Evolutionary conservation across 1,140 invertebrate species (phyloP), one percentile per base, ranked within the genome.

Genomic region (Drosophila takahashii): DNA sequence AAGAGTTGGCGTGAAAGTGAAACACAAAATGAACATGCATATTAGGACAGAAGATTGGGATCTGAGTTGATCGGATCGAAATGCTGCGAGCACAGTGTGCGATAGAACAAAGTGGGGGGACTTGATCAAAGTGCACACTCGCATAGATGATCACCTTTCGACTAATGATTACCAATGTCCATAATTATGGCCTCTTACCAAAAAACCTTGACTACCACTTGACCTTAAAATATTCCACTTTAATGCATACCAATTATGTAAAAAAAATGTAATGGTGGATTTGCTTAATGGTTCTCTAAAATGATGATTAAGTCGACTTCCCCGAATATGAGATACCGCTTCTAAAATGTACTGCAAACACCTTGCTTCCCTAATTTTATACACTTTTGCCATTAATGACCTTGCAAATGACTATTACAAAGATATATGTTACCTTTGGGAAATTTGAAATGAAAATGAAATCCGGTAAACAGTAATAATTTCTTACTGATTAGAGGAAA

Each of bases 1-100:
- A 13, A 36, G 48, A 51, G 26, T 62, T 71, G 44, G 48, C 69
- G 59, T 83, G 64, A 79, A 75, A 83, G 56, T 64, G 75, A 39
- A 71, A 85, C 71, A 84, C 41, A 76, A 83, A 83, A 77, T 79
- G 65, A 72, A 34, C 32, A 72, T 52, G 66, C 22, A 52, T 27
- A 72, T 72, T 72, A 60, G 37, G 67, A 72, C 36, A 10, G 16
- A 50, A 60, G 45, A 37, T 37, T 39, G 18, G 6, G 32, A 13
- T 50, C 32, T 34, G 32, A 29, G 10, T 15, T 29, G 51, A 34
- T 58, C 15, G 9, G 27, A 18, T 70, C 22, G 65, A 34, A 34
- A 16, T 42, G 39, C n/a, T 42, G 41, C 41, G 41, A 15, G 16
- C 45, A 36, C 32, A 7, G 15, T 44, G 44, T 15, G 36, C n/a